Base-by-base conservation (phyloP, 2,888 invertebrate genomes). In the Cinara cedri region DNA sequence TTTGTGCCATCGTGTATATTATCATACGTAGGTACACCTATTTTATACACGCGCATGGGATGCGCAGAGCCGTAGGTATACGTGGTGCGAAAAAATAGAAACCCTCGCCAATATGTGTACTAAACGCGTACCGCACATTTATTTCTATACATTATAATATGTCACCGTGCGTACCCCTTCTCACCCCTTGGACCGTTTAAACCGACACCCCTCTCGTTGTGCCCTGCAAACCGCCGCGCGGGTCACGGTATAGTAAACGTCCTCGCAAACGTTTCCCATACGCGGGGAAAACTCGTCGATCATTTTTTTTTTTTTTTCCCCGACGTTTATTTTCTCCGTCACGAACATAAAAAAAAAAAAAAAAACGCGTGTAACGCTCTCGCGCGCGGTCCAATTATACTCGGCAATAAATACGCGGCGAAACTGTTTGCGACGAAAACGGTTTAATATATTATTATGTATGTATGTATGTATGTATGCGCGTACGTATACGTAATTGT, bases 151-250 rank as follows among this genome's bases (percentile, higher is more conserved):
- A n/a, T 51, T n/a, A 19, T 51, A 3, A n/a, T 51, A 68, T 34
- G 34, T 34, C 34, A 34, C 34, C 34, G 34, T n/a, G 16, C 26
- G 26, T 70, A 74, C 51, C 62, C 51, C 11, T 51, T 74, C 51
- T 51, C 72, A 51, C 72, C 34, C n/a, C 34, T 3, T 49, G 51
- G 72, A 74, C 72, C 72, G 72, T 74, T 74, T 74, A 62, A 74
- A 62, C 34, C 6, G 13, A n/a, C n/a, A 42, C 62, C 51, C n/a
- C 57, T 60, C 34, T n/a, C 62, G n/a, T 13, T n/a, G 13, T n/a
- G 16, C 9, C 21, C 46, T 21, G 9, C 16, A 60, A 24, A 3
- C 46, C 49, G 24, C 49, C 11, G n/a, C 11, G n/a, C 24, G 49
- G 16, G n/a, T 9, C 3, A 24, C 9, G 16, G 26, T 1, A 26